Base-by-base conservation (phyloP, 2,888 invertebrate species). In the Acronicta aceris region DNA sequence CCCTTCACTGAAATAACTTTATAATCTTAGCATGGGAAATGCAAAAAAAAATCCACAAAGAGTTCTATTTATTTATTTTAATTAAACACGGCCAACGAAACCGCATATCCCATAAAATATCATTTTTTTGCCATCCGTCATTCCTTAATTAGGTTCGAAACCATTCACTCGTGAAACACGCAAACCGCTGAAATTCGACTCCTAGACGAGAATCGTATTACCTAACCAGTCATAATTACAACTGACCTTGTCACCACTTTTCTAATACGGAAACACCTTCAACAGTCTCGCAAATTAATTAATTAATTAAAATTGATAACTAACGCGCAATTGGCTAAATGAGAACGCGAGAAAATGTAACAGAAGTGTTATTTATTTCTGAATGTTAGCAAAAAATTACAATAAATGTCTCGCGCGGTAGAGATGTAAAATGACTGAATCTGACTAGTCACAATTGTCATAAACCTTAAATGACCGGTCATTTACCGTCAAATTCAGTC, bases 271-370 rank as follows among this genome's bases (percentile, higher is more conserved):
- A 70, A 70, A 55, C 40, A n/a, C 36, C 52, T 54, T 42, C 42
- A 30, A 9, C 36, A 52, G 46, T 50, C 30, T 17, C 16, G 43
- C 56, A 46, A 71, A 71, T 71, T 69, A 51, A 54, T 71, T 69
- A 51, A 54, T 71, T 65, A 71, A 69, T 57, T 54, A 42, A 41
- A 61, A 51, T 57, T 57, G 53, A 48, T 47, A 48, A 55, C 38
- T 33, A 42, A 15, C 50, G 0, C 21, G 46, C 45, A 38, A 57
- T 61, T 61, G 5, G 41, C 43, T 54, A 57, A 65, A 50, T 51
- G 12, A 50, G 12, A 16, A 2, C 27, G 13, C 15, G 15, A 16
- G 6, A 25, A n/a, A 38, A 12, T 10, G 0, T 0, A 6, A 12
- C 43, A 49, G 55, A 52, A 55, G 16, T n/a, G 4, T 13, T 13